Conservation (phyloP, 2,797 vertebrate species). For the Lindbergichthys nudifrons region DNA sequence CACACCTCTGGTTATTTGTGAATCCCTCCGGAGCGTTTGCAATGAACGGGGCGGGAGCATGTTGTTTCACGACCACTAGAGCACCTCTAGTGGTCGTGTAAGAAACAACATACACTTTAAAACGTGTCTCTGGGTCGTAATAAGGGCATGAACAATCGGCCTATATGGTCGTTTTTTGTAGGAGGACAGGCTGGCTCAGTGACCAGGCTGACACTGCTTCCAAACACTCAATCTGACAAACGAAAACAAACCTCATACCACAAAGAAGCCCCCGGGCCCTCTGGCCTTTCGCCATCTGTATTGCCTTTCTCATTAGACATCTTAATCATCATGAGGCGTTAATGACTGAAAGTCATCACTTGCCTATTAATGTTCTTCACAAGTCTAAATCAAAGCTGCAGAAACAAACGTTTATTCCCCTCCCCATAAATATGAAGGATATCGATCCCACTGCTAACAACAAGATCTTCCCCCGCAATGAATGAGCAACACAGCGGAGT, state of each 20-base stretch:
- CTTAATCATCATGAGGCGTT: slow-evolving; percentile 32
- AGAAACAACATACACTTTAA: too few species aligned
- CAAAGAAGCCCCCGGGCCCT: slow-evolving; percentile 9
- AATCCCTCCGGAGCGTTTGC: too few species aligned
- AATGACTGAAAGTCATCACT: slow-evolving; percentile 30
- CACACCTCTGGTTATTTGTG: too few species aligned
- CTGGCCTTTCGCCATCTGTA: slow-evolving; percentile 39
- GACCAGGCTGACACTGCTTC: slow-evolving; percentile 31
- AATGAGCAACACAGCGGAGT: neutral
- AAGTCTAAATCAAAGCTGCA: slow-evolving; percentile 41
- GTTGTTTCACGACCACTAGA: too few species aligned
- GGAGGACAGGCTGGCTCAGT: slow-evolving; percentile 60
- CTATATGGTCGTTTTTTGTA: too few species aligned
- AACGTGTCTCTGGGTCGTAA: too few species aligned
- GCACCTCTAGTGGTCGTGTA: too few species aligned
- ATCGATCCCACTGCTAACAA: slow-evolving; percentile 31
- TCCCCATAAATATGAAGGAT: slow-evolving; percentile 33
- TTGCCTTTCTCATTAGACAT: slow-evolving; percentile 34
- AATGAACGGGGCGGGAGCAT: too few species aligned
- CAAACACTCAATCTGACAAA: slow-evolving; percentile 51
- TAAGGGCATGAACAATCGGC: too few species aligned
- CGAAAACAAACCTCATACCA: slow-evolving; percentile 56
- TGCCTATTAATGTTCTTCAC: slow-evolving; percentile 18
- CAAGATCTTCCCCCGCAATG: slow-evolving; percentile 10
- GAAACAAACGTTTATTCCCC: slow-evolving; percentile 25